Percentiles rank a stretch among this genome's conserved stretches.
Evolutionary conservation across 2,113 vertebrate species (phyloP).

Genomic region (Vulpes lagopus): DNA sequence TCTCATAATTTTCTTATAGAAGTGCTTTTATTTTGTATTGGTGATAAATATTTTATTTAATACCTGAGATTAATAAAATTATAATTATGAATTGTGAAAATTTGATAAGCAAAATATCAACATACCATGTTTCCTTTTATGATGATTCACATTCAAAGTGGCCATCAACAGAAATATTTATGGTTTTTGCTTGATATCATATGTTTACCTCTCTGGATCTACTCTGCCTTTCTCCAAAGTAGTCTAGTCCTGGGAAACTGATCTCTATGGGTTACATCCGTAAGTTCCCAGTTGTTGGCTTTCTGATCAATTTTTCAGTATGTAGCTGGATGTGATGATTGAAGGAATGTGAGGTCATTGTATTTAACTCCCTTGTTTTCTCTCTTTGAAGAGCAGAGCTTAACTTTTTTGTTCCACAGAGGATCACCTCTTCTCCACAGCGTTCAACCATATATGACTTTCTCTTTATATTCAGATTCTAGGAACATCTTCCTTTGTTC

Average conservation of each 20-base stretch:
- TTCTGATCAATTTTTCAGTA: not conserved
- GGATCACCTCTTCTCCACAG: not conserved
- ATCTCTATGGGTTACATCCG: not conserved
- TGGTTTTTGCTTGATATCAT: not conserved
- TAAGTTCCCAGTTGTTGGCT: not conserved
- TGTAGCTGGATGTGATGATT: not conserved
- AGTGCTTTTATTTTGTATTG: not conserved
- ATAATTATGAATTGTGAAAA: not conserved
- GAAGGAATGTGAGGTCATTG: not conserved
- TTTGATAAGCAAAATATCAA: not conserved
- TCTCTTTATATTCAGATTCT: not conserved
- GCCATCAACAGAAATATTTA: not conserved
- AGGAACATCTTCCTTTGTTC: not conserved
- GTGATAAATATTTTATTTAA: not conserved
- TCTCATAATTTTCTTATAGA: not conserved
- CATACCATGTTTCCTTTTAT: not conserved
- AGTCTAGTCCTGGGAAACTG: not conserved
- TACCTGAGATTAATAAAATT: not conserved
- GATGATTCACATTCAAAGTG: not conserved
- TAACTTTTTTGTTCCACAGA: not conserved
- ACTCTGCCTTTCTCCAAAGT: not conserved
- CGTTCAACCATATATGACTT: rapidly evolving
- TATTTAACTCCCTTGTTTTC: not conserved
- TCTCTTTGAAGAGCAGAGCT: not conserved
- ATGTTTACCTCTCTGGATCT: not conserved